Evolutionary conservation across 2,113 vertebrate genomes (phyloP).

Genomic region (Paradoxurus hermaphroditus): DNA sequence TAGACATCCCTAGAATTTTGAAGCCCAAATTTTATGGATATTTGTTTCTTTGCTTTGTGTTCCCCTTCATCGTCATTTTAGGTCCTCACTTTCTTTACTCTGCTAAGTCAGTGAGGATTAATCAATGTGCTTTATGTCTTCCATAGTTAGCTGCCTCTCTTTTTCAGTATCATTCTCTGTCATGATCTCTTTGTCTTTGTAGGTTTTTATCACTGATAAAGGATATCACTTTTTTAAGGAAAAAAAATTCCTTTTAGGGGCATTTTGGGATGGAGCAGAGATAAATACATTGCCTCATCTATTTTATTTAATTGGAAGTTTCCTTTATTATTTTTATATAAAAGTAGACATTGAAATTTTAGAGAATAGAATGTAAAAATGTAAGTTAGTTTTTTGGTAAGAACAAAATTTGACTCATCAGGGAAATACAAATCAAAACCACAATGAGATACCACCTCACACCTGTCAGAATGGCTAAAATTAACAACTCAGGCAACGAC

Average conservation of each 20-base stretch:
- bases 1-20: not conserved
- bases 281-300: not conserved
- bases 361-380: not conserved
- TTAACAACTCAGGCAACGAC: too few species aligned
- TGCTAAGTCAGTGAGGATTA: not conserved
- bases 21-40: not conserved
- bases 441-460: too few species aligned
- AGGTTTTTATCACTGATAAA: not conserved
- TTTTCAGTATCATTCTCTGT: not conserved
- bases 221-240: too few species aligned
- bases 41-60: not conserved
- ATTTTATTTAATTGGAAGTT: not conserved
- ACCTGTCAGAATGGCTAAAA: too few species aligned
- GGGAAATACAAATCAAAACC: too few species aligned
- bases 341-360: not conserved
- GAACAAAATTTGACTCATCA: too few species aligned
- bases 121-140: not conserved
- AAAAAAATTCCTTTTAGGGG: not conserved
- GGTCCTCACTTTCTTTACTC: not conserved
- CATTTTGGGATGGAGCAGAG: not conserved
- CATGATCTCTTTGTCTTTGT: not conserved
- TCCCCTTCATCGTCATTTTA: not conserved
- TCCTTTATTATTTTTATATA: constrained; percentile 5
- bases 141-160: not conserved
- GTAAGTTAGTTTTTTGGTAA: not conserved